Conservation (phyloP, 53 echinoderm and acorn worm genomes). For the Astropecten irregularis region DNA sequence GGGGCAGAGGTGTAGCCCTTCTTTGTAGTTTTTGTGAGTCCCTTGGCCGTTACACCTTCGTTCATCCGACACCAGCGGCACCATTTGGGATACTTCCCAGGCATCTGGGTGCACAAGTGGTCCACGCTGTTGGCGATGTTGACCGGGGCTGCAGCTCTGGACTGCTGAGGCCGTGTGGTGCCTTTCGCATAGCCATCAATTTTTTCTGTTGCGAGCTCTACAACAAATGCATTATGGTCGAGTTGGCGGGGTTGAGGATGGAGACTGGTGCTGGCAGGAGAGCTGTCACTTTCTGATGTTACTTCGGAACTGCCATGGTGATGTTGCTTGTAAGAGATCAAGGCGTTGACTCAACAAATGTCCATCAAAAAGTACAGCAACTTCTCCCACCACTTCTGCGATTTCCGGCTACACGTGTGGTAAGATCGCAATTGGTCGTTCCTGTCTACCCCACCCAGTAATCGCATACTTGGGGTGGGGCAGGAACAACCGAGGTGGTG, state of each 20-base stretch:
- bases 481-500: background rate
- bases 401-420: background rate
- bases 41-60: background rate
- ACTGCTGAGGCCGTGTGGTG: no score
- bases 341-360: background rate
- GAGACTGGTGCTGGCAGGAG: no score
- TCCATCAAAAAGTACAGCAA: background rate
- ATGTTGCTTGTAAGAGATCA: conserved; percentile 6
- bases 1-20: conserved; percentile 5
- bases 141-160: no score
- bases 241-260: no score
- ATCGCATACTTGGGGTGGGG: background rate
- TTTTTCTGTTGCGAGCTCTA: no score
- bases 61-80: background rate
- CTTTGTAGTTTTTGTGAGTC: background rate
- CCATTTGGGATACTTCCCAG: background rate
- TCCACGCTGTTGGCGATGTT: background rate
- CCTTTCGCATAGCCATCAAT: no score
- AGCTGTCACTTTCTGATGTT: no score
- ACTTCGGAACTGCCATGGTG: background rate
- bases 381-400: conserved; percentile 16
- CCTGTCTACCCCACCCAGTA: background rate
- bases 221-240: no score
- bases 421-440: conserved; percentile 1
- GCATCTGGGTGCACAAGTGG: background rate